These are phyloP conservation scores for Ramphastos sulfuratus DNA, from an alignment of 2,113 vertebrate genomes.

Conservation along the genomic window DNA sequence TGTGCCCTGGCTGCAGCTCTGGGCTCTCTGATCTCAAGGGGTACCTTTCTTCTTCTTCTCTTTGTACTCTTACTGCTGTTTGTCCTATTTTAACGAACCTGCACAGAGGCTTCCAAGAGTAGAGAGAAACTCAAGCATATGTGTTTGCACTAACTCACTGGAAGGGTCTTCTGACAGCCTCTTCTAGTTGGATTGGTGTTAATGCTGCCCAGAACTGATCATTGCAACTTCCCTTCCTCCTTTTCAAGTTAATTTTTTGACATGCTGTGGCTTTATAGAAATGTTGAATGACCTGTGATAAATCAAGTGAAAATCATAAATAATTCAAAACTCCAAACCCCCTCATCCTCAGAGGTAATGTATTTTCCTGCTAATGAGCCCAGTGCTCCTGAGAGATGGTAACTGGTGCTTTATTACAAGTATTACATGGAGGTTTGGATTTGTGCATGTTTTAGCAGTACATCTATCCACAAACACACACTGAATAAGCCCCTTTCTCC, in stretches of 20 bases:
- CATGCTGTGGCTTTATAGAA: neutral
- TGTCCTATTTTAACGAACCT: neutral
- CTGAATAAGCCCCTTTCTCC: neutral
- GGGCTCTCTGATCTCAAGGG: neutral
- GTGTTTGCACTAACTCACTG: neutral
- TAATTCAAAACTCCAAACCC: accelerated
- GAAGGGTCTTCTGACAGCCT: neutral
- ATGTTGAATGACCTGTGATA: neutral
- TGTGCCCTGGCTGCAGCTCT: accelerated
- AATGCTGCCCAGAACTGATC: neutral
- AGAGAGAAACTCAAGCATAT: accelerated
- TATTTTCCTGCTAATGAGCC: neutral
- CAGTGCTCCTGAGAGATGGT: neutral
- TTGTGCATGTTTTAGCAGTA: neutral
- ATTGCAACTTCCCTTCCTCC: neutral
- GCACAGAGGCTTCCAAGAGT: neutral
- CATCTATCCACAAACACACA: neutral
- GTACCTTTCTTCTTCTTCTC: neutral
- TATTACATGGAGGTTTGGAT: neutral
- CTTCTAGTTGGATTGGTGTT: neutral
- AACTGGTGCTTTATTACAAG: neutral
- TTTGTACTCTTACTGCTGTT: neutral
- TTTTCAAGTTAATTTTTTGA: neutral
- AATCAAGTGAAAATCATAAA: neutral
- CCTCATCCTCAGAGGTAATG: neutral